A percentile compares a stretch with the other conserved stretches of the same genome.
These are phyloP conservation scores for Ostrea denselamellosa DNA, from an alignment of 1,140 invertebrate genomes.

Conservation along the genomic window DNA sequence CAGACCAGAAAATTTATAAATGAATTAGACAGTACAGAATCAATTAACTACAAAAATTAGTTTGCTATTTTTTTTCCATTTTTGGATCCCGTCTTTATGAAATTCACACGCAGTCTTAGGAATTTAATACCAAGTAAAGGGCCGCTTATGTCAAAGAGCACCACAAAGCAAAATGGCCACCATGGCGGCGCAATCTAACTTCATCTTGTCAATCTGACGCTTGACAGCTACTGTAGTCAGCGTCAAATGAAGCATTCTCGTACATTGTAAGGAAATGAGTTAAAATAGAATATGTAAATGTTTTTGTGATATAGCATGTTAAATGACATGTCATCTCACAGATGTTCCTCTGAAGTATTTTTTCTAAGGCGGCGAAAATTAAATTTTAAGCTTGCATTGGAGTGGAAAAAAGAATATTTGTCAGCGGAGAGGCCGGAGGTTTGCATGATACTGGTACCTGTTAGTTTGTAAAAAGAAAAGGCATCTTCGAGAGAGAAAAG, in stretches of 20 bases:
- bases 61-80: not conserved
- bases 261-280: slow-evolving; percentile 20
- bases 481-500: too few relatives aligned
- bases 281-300: slow-evolving; percentile 36
- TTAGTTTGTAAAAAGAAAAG: too few relatives aligned
- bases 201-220: slow-evolving; percentile 18
- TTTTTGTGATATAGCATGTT: not conserved
- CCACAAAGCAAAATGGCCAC: slow-evolving; percentile 8
- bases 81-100: not conserved
- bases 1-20: too few relatives aligned
- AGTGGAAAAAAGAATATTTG: not conserved
- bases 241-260: slow-evolving; percentile 23
- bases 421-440: too few relatives aligned
- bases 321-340: slow-evolving; percentile 26
- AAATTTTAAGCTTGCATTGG: not conserved
- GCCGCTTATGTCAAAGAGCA: not conserved
- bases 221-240: slow-evolving; percentile 22
- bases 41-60: too few relatives aligned
- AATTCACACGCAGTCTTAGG: slow-evolving; percentile 19
- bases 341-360: slow-evolving; percentile 1
- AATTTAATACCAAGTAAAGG: slow-evolving; percentile 15
- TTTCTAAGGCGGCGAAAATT: not conserved
- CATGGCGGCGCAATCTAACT: slow-evolving; percentile 23
- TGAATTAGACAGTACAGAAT: too few relatives aligned
- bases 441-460: too few relatives aligned